These are phyloP conservation scores for Erynnis tages DNA, from an alignment of 2,888 invertebrate species.

Conservation along the genomic window DNA sequence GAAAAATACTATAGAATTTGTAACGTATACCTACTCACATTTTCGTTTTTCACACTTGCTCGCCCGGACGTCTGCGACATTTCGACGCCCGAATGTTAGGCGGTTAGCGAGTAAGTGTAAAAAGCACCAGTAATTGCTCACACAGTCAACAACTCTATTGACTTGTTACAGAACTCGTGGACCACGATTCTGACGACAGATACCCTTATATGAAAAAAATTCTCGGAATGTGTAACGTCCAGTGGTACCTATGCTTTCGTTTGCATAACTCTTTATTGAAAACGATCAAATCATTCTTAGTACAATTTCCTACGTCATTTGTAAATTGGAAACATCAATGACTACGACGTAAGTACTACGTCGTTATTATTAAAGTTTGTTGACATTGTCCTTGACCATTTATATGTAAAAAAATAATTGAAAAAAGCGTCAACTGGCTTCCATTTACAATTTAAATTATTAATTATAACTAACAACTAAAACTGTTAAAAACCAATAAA, in stretches of 20 bases:
- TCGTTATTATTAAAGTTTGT: too few relatives aligned
- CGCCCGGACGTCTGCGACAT: too few relatives aligned
- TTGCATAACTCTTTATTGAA: slow-evolving; percentile 3
- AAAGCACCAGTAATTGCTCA: slow-evolving; percentile 70
- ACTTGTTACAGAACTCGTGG: neutral
- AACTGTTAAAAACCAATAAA: too few relatives aligned
- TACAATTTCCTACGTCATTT: neutral
- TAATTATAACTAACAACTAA: too few relatives aligned
- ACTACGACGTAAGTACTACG: too few relatives aligned
- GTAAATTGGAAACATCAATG: too few relatives aligned
- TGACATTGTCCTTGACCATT: too few relatives aligned
- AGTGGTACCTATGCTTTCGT: neutral
- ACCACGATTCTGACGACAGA: slow-evolving; percentile 10
- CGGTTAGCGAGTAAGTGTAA: slow-evolving; percentile 72
- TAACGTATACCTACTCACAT: too few relatives aligned
- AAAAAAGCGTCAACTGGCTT: too few relatives aligned
- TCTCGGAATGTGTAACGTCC: slow-evolving; percentile 9
- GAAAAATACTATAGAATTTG: too few relatives aligned
- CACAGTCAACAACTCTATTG: slow-evolving; percentile 44
- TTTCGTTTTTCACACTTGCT: slow-evolving; percentile 9
- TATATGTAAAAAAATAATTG: too few relatives aligned
- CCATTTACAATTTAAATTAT: too few relatives aligned
- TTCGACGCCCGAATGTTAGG: slow-evolving; percentile 52
- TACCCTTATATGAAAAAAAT: slow-evolving; percentile 8
- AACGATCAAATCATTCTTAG: neutral